Conservation (phyloP, 2,113 vertebrate species). For the Urocolius indicus region DNA sequence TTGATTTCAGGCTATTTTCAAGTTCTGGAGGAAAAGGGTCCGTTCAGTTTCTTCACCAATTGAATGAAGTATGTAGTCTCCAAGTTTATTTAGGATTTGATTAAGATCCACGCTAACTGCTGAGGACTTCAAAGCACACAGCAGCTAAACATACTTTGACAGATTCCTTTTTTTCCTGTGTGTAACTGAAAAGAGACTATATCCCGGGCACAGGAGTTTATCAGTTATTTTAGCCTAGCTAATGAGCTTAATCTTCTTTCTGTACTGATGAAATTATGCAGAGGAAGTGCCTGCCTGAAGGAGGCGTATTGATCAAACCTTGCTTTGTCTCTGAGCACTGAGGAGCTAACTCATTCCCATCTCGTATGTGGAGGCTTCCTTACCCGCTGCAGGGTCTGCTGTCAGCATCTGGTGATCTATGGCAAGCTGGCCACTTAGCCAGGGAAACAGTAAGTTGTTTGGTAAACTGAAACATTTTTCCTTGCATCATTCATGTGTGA, state of each 20-base stretch:
- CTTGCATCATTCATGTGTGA: not conserved
- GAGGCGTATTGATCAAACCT: not conserved
- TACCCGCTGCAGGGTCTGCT: not conserved
- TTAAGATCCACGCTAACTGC: not conserved
- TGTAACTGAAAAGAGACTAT: not conserved
- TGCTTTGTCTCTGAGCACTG: not conserved
- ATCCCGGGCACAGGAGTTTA: not conserved
- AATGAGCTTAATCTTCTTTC: not conserved
- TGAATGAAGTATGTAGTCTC: not conserved
- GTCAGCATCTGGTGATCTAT: not conserved
- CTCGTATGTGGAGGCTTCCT: rapidly evolving
- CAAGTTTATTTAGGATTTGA: not conserved
- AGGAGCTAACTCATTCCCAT: not conserved
- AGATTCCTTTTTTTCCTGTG: not conserved
- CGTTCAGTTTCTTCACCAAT: not conserved
- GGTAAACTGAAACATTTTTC: not conserved
- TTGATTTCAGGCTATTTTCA: not conserved
- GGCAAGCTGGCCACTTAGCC: not conserved
- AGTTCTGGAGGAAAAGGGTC: not conserved
- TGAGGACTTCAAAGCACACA: not conserved
- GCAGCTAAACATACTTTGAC: not conserved
- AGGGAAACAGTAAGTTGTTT: not conserved
- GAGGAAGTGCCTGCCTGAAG: not conserved
- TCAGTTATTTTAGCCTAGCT: not conserved
- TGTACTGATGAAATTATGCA: not conserved